Conservation (phyloP, 1,140 invertebrate species). For the Drosophila pseudoobscura region DNA sequence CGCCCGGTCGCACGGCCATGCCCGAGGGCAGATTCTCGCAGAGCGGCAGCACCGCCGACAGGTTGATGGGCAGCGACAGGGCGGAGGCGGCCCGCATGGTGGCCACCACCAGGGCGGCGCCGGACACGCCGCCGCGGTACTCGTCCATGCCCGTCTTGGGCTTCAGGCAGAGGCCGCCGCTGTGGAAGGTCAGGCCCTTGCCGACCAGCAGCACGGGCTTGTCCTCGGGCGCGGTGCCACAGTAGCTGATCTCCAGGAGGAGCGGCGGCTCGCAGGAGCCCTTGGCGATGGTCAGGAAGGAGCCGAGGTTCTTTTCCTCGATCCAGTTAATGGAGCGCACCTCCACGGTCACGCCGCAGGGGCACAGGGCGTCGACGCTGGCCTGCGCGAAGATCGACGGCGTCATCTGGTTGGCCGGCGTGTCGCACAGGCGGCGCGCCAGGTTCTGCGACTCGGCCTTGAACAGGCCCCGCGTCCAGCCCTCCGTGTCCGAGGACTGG, state of each 20-base stretch:
- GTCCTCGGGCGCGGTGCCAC: slow-evolving; percentile 61
- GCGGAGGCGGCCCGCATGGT: slow-evolving; percentile 69
- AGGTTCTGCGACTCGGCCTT: slow-evolving; percentile 94
- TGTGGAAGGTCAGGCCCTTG: slow-evolving; percentile 72
- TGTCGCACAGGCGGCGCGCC: slow-evolving; percentile 90
- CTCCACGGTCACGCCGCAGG: slow-evolving; percentile 86
- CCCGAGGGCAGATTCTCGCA: slow-evolving; percentile 95
- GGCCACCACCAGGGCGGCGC: slow-evolving; percentile 54
- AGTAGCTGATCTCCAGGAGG: slow-evolving; percentile 65
- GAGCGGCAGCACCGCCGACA: slow-evolving; percentile 90
- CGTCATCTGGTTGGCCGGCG: slow-evolving; percentile 93
- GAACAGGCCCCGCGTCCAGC: slow-evolving; percentile 90
- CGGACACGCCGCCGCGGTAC: slow-evolving; percentile 93
- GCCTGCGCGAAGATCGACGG: slow-evolving; percentile 91
- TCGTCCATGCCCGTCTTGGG: slow-evolving; percentile 89
- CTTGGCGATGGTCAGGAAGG: slow-evolving; percentile 90
- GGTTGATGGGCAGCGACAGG: slow-evolving; percentile 87
- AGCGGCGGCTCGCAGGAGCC: slow-evolving; percentile 89
- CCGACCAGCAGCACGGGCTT: slow-evolving; percentile 60
- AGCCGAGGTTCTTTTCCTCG: slow-evolving; percentile 57
- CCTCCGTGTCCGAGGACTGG: slow-evolving; percentile 83
- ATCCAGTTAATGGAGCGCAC: slow-evolving; percentile 85
- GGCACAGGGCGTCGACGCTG: slow-evolving; percentile 84
- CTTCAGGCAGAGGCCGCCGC: slow-evolving; percentile 94
- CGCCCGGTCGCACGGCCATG: slow-evolving; percentile 92